Evolutionary conservation across 2,113 vertebrate species (phyloP).

Genomic region (Mesitornis unicolor): DNA sequence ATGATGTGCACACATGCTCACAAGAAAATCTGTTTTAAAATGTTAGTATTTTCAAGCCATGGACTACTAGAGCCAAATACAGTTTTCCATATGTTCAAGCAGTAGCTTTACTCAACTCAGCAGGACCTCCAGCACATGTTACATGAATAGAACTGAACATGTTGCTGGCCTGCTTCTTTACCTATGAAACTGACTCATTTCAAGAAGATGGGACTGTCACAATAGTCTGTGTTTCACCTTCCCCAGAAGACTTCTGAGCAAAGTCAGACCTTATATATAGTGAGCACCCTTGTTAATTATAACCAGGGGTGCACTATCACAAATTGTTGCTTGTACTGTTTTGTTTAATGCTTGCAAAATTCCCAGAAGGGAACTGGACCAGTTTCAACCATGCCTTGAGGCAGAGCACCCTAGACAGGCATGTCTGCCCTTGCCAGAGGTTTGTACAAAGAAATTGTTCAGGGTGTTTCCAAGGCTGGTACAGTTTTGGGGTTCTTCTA

Average conservation of each 20-base stretch:
- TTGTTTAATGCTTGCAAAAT: neutral
- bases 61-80: neutral
- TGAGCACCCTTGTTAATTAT: neutral
- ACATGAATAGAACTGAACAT: neutral
- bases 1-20: neutral
- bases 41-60: neutral
- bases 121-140: neutral
- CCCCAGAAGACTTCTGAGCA: neutral
- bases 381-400: neutral
- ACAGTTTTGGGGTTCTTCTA: neutral
- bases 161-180: neutral
- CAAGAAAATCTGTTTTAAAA: neutral
- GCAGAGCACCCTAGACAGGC: neutral
- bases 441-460: neutral
- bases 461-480: neutral
- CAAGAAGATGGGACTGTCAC: neutral
- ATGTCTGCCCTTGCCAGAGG: neutral
- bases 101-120: neutral
- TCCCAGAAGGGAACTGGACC: neutral
- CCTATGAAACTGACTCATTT: neutral
- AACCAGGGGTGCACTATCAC: neutral
- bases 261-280: neutral
- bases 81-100: neutral
- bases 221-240: neutral
- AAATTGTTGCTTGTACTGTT: neutral